phyloP scores from a whole-genome alignment of 2,113 vertebrate species.

The Sclerurus mexicanus region DNA sequence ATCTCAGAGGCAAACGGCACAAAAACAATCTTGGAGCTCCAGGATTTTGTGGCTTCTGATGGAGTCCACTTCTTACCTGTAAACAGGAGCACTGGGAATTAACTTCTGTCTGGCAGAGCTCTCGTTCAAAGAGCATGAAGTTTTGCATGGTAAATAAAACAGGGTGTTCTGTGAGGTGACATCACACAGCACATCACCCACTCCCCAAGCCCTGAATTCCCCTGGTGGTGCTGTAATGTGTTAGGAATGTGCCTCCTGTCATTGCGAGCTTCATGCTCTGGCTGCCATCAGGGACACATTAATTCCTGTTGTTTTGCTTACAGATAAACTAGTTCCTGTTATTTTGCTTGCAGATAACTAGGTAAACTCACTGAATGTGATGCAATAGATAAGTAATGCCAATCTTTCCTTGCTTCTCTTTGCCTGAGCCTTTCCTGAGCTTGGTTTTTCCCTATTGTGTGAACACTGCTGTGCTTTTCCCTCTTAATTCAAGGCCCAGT shows the following conservation, averaged over 20 bases:
- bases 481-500: not conserved
- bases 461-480: not conserved
- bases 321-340: not conserved
- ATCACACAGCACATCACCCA: fast-evolving
- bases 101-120: not conserved
- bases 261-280: not conserved
- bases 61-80: not conserved
- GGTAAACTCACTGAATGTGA: not conserved
- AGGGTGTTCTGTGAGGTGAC: not conserved
- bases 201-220: not conserved
- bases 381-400: not conserved
- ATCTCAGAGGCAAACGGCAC: not conserved
- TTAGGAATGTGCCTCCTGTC: not conserved
- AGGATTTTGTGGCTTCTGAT: not conserved
- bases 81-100: not conserved
- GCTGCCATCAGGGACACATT: not conserved
- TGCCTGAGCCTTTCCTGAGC: not conserved
- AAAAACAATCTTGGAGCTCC: not conserved
- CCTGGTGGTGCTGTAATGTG: no score
- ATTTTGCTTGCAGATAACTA: not conserved
- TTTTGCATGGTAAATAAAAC: not conserved
- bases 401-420: not conserved
- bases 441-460: not conserved
- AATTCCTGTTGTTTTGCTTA: not conserved
- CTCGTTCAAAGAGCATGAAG: not conserved